phyloP scores from a whole-genome alignment of 2,888 invertebrate species.

The Drosophila gaucha region DNA sequence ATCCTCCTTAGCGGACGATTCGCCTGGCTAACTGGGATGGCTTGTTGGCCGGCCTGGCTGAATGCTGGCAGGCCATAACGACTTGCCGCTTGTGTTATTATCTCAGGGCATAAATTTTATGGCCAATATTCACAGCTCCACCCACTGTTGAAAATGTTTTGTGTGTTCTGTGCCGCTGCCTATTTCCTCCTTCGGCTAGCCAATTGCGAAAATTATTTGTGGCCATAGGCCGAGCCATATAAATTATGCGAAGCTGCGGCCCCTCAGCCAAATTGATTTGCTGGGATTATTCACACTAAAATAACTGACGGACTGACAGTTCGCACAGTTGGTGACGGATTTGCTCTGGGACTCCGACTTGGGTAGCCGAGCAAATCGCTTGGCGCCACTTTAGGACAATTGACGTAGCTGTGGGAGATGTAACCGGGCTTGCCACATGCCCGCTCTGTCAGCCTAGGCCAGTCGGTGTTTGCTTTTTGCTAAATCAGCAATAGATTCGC shows the following conservation, averaged over 20 bases:
- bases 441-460: not conserved
- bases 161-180: conserved; percentile 45
- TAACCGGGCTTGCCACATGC: conserved; percentile 4
- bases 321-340: conserved; percentile 53
- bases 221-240: conserved; percentile 59
- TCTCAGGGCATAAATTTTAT: conserved; percentile 78
- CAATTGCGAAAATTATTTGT: conserved; percentile 73
- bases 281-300: conserved; percentile 8
- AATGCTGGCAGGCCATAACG: conserved; percentile 57
- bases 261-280: conserved; percentile 50
- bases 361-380: conserved; percentile 15
- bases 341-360: conserved; percentile 10
- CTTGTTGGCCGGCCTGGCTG: conserved; percentile 21
- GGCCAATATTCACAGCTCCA: conserved; percentile 82
- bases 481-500: conserved; percentile 62
- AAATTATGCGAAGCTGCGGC: conserved; percentile 50
- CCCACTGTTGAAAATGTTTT: conserved; percentile 80
- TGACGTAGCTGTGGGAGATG: conserved; percentile 37
- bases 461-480: conserved; percentile 28
- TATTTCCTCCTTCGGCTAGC: conserved; percentile 28
- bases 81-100: conserved; percentile 80
- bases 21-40: conserved; percentile 7
- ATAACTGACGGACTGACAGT: conserved; percentile 15
- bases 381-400: conserved; percentile 54
- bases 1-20: conserved; percentile 21